These are phyloP conservation scores for Hippoglossus stenolepis DNA, from an alignment of 2,113 vertebrate genomes.

Conservation along the genomic window DNA sequence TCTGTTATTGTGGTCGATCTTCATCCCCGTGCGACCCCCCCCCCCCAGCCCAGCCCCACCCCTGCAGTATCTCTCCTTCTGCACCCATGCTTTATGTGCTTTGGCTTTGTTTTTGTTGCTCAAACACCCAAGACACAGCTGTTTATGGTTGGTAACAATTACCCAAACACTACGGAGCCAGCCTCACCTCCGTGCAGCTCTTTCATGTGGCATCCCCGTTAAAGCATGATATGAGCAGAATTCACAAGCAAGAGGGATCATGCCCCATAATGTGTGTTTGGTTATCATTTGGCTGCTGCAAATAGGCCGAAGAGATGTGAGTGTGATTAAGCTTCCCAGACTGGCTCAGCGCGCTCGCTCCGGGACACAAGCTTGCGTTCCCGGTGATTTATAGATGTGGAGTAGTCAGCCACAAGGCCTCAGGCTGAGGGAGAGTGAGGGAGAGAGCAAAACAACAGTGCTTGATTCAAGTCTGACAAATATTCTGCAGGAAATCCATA, in stretches of 20 bases:
- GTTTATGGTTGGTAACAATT: constrained; percentile 49
- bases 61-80: constrained; percentile 14
- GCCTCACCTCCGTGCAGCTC: constrained; percentile 33
- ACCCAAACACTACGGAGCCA: constrained; percentile 36
- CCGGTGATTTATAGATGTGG: constrained; percentile 78
- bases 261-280: constrained; percentile 73
- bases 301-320: constrained; percentile 71
- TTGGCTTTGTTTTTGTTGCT: constrained; percentile 29
- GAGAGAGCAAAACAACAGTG: constrained; percentile 72
- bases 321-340: constrained; percentile 75
- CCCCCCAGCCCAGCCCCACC: constrained; percentile 14
- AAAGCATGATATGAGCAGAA: constrained; percentile 60
- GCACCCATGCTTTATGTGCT: constrained; percentile 11
- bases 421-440: constrained; percentile 55
- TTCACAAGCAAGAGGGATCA: constrained; percentile 75
- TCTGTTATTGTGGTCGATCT: constrained; percentile 37
- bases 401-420: constrained; percentile 74
- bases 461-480: constrained; percentile 75
- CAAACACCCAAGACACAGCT: constrained; percentile 24
- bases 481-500: constrained; percentile 73
- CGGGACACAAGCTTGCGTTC: constrained; percentile 68
- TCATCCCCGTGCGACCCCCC: constrained; percentile 2
- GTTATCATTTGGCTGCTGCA: constrained; percentile 68
- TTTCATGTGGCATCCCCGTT: constrained; percentile 61
- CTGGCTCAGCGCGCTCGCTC: constrained; percentile 67